Evolutionary conservation across 92 coral and sea anemone species (phyloP).

Genomic region (Bergia sp.): DNA sequence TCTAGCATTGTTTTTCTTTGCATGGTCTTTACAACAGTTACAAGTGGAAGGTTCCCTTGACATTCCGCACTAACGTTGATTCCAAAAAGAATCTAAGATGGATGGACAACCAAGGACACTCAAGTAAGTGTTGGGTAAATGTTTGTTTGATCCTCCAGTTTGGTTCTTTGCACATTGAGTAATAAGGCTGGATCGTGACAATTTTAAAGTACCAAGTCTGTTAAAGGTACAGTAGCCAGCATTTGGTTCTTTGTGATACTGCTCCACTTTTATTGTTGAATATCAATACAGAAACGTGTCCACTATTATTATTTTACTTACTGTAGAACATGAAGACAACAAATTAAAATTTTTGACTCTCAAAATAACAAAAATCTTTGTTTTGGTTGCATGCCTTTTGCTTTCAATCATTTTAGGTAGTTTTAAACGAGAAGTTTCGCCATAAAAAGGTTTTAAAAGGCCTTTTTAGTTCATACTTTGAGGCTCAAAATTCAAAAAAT

Average conservation of each 20-base stretch:
- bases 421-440: not conserved
- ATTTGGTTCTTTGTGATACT: too few species aligned
- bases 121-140: not conserved
- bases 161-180: not conserved
- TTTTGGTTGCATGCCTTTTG: not conserved
- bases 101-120: constrained; percentile 41
- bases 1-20: not conserved
- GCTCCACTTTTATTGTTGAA: too few species aligned
- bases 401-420: not conserved
- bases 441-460: too few species aligned
- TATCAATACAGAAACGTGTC: too few species aligned
- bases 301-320: too few species aligned
- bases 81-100: constrained; percentile 32
- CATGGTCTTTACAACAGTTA: constrained; percentile 50
- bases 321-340: too few species aligned
- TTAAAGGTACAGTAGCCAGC: too few species aligned
- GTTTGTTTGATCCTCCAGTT: not conserved
- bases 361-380: not conserved
- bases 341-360: too few species aligned
- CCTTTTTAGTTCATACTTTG: too few species aligned
- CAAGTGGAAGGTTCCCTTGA: constrained; percentile 86
- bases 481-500: too few species aligned
- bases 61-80: constrained; percentile 62
- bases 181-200: not conserved
- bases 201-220: not conserved